Evolutionary conservation across 2,888 invertebrate species (phyloP), one percentile per base, ranked within the genome.

Genomic region (Drosophila limbata): DNA sequence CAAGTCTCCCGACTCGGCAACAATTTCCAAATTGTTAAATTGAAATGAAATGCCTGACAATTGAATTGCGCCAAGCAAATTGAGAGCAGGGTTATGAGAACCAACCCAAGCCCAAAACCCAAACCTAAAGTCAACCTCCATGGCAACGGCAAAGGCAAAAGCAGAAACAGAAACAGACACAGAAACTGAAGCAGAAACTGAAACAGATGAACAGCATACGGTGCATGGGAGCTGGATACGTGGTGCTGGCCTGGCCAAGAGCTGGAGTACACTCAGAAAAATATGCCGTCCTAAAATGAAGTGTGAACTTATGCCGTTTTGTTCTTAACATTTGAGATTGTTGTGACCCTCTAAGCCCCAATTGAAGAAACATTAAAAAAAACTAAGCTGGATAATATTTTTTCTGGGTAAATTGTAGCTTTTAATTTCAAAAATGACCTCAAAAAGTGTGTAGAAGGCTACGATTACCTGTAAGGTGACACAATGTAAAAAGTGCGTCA

Each of bases 41-140:
- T 84, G 85, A 87, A 84, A 79, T 84, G 81, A 84, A 84, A 87
- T 84, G 85, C 61, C 70, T 70, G 83, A 83, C 88, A 84, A 84
- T 84, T 84, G 82, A 84, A 84, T 84, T 84, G 85, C 37, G 63
- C 60, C 65, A 57, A 69, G 67, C 65, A 81, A 83, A 81, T 84
- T 77, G 76, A 76, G 75, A 75, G 75, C 76, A 51, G 55, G 51
- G 67, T 15, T 57, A 51, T 21, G 56, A 19, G 50, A 50, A 35
- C 21, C 53, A 57, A 35, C 31, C 53, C 52, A 72, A 67, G 50
- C 56, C 59, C 45, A 21, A 40, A 19, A 21, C 40, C 9, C 25
- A 33, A 52, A 17, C 52, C 47, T 40, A 57, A 37, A 19, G 28
- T 42, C 45, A 40, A 56, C 15, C 37, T 39, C 10, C 21, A 37